Percentiles rank a stretch among this genome's conserved stretches.
Evolutionary conservation across 2,797 vertebrate genomes (phyloP).

Genomic region (Pipistrellus pipistrellus): DNA sequence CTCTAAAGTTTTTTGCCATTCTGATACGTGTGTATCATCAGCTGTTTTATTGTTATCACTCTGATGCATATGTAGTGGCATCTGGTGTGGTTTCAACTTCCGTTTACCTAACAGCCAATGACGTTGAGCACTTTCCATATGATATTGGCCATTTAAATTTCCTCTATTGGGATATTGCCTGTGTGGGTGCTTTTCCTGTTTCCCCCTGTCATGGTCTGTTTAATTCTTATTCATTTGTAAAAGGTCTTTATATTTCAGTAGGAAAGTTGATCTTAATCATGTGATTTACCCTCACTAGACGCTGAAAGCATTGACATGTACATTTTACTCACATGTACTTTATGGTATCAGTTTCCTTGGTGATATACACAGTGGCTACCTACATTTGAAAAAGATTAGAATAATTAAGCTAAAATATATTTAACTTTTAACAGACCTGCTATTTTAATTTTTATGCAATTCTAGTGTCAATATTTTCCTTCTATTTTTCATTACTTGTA

Average conservation of each 20-base stretch:
- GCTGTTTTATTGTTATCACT: background rate
- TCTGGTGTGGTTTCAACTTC: conserved; percentile 33
- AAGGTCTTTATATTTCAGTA: background rate
- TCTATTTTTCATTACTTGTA: conserved; percentile 67
- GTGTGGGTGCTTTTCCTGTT: background rate
- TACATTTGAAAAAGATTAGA: conserved; percentile 70
- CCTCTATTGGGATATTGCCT: background rate
- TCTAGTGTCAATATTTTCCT: conserved; percentile 54
- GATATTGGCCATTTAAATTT: conserved; percentile 38
- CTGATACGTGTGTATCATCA: background rate
- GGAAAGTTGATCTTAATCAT: conserved; percentile 16
- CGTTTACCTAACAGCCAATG: background rate
- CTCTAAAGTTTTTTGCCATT: background rate
- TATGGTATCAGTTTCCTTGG: conserved; percentile 59
- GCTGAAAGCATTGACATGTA: background rate
- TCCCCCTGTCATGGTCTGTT: background rate
- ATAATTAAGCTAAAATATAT: conserved; percentile 57
- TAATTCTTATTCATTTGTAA: conserved; percentile 55
- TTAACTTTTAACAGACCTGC: conserved; percentile 46
- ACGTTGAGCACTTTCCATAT: background rate
- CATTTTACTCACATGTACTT: conserved; percentile 33
- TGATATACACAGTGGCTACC: conserved; percentile 20
- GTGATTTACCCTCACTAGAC: background rate
- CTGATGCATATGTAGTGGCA: background rate
- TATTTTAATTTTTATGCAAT: conserved; percentile 67